Base-by-base conservation (phyloP, 2,888 invertebrate genomes). In the Nyleta sp. region DNA sequence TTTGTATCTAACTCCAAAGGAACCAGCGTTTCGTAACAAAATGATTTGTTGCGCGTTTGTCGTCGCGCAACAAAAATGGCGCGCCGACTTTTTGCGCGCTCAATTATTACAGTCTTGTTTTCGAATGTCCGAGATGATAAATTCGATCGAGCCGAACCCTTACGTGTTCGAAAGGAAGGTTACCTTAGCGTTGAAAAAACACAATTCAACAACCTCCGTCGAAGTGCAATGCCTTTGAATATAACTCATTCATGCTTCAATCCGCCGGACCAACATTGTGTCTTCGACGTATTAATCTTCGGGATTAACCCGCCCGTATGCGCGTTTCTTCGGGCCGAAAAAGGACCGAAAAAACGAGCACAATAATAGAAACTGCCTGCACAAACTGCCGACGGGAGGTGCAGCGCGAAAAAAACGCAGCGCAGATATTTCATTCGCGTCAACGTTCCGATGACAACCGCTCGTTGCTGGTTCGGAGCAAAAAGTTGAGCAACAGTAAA, bases 131-230 rank as follows among this genome's bases (percentile, higher is more conserved):
- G 11, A 33, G 57, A 73, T 50, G 50, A 65, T 73, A 65, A 46
- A 73, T 73, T 42, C 50, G 42, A 28, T 65, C 11, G 31, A 7
- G 35, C 15, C 31, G 35, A 59, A 52, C 65, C 65, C 57, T 65
- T 65, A 35, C 50, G 73, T 55, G 53, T 73, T 73, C 53, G 65
- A 73, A 65, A 57, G 64, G 55, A 73, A 73, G 60, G 73, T 73
- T 65, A 65, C 15, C 18, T 44, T 64, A 11, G 60, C 33, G 44
- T n/a, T n/a, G 35, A 65, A 73, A 73, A 72, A 72, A 64, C 48
- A 17, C 64, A 48, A 72, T 72, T 38, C 72, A 72, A 64, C 18
- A 55, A 62, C 72, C 72, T 72, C 18, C 18, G 60, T 33, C 48
- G 17, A 64, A 65, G 64, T 72, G 72, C 72, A 62, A 64, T 42